Conservation (phyloP, 2,888 invertebrate genomes). For the Celastrina argiolus region DNA sequence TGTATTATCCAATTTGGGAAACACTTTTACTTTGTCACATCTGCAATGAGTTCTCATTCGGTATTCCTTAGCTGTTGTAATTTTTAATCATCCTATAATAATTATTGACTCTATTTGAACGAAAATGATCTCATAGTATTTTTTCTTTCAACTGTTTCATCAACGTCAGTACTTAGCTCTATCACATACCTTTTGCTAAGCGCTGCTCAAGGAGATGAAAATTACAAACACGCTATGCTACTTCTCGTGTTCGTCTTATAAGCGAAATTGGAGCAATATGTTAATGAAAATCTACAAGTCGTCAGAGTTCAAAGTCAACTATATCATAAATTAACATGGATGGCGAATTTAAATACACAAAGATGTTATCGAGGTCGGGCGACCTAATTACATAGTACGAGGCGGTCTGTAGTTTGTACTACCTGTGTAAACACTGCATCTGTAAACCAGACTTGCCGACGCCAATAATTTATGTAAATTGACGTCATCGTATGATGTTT, state of each 20-base stretch:
- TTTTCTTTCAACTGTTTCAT: too few species aligned
- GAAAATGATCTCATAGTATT: too few species aligned
- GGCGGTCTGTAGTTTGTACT: constrained; percentile 61
- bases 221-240: not conserved
- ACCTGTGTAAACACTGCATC: constrained; percentile 71
- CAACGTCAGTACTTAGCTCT: too few species aligned
- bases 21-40: constrained; percentile 7
- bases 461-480: constrained; percentile 77
- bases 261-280: not conserved
- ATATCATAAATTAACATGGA: constrained; percentile 9
- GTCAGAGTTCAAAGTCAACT: constrained; percentile 2
- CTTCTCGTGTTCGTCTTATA: not conserved
- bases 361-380: constrained; percentile 43
- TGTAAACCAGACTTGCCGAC: constrained; percentile 64
- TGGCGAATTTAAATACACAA: constrained; percentile 23
- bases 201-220: not conserved
- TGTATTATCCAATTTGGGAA: constrained; percentile 19
- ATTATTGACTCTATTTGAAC: too few species aligned
- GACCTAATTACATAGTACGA: constrained; percentile 74
- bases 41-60: not conserved
- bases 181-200: too few species aligned
- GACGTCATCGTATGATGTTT: constrained; percentile 72
- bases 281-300: not conserved
- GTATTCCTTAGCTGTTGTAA: not conserved
- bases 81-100: not conserved